A percentile compares a stretch with the other conserved stretches of the same genome.
phyloP scores from a whole-genome alignment of 2,888 invertebrate species.

The Fragum fragum region DNA sequence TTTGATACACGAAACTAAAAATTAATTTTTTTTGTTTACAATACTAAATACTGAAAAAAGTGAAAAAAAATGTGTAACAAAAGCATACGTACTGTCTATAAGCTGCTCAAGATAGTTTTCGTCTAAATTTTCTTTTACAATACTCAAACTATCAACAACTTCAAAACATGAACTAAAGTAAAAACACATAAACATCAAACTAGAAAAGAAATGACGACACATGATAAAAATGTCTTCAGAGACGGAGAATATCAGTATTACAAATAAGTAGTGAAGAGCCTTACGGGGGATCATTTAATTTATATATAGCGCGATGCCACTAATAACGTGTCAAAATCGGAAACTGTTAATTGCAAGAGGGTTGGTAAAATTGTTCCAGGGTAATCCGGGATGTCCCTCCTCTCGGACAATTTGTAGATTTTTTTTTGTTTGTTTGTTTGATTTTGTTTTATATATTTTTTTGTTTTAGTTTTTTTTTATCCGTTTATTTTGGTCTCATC shows the following conservation, averaged over 20 bases:
- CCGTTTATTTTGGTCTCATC: too few relatives aligned
- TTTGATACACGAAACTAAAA: too few relatives aligned
- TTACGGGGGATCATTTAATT: conserved; percentile 8
- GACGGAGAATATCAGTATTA: neutral
- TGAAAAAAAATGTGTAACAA: too few relatives aligned
- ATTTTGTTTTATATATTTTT: too few relatives aligned
- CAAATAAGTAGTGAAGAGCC: neutral
- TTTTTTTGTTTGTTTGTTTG: too few relatives aligned
- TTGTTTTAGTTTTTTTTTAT: too few relatives aligned
- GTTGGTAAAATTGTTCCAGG: neutral
- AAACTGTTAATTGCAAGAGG: neutral
- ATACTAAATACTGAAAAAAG: too few relatives aligned
- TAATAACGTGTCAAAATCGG: neutral
- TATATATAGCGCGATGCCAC: conserved; percentile 5
- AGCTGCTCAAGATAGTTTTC: conserved; percentile 6
- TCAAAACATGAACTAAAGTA: neutral
- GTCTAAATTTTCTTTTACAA: neutral
- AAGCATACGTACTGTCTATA: conserved; percentile 16
- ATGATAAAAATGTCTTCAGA: conserved; percentile 20
- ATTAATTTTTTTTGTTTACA: too few relatives aligned
- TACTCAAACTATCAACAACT: neutral
- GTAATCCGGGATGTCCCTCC: too few relatives aligned
- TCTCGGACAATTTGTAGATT: too few relatives aligned
- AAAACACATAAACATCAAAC: conserved; percentile 5
- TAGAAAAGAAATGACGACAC: conserved; percentile 20